Evolutionary conservation across 92 coral and sea anemone genomes (phyloP), one percentile per base, ranked within the genome.

Genomic region (Paragorgia papillata): DNA sequence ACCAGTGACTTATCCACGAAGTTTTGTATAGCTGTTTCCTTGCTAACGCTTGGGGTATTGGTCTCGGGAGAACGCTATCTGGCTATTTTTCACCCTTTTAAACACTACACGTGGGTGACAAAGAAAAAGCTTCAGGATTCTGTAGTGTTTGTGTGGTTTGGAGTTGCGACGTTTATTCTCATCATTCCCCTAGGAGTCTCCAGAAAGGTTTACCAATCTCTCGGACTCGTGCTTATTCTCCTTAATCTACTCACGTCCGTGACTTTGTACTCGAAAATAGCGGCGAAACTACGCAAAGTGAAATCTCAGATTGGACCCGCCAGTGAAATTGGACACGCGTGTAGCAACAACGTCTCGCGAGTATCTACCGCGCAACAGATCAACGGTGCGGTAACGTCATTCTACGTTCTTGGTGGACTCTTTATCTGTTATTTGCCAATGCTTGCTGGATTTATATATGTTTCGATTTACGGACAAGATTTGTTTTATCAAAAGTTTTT

Each of bases 401-500:
- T 71, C 34, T 71, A 71, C 20, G 78, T 71, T 48, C 35, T 71
- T 25, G 64, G 78, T 13, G 57, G 64, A 29, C 51, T 71, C 26
- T 71, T 22, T 34, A 7, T 71, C n/a, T 53, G 43, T 35, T 35
- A 27, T 57, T 28, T 71, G 32, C 78, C 78, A 12, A 71, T 55
- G 62, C 6, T 71, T 27, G 18, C 64, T 53, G 62, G 63, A 14
- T 55, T 71, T n/a, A 3, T 71, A 8, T 55, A 71, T 12, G 78
- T 35, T 1, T 53, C 65, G 9, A 71, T 32, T 19, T 39, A 37
- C 26, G 78, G 78, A 0, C 49, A 31, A 53, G 55, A 71, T 58
- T 30, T 71, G 31, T 17, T 71, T 35, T 71, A 71, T 32, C 78
- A 71, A 71, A 71, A 71, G 64, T 71, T 71, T 55, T 54, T 71